Percentiles rank a stretch among this genome's conserved stretches.
Conservation (phyloP, 2,797 vertebrate species). For the Poeciliopsis paucimaculata region DNA sequence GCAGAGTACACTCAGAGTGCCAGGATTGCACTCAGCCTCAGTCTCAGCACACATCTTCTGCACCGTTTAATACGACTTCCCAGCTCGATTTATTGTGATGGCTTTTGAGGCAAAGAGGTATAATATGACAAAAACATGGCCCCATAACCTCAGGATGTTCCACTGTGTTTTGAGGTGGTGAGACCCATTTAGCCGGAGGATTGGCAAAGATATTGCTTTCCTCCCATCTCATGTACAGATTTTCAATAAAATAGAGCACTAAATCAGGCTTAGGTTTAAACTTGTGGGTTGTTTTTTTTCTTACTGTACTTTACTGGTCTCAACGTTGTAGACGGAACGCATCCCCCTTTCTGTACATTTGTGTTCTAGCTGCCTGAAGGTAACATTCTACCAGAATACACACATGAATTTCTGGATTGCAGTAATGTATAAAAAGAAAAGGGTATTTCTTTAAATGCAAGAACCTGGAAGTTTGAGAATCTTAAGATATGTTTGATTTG, state of each 20-base stretch:
- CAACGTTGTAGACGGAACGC: not conserved
- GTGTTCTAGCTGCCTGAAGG: not conserved
- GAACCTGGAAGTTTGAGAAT: too few relatives aligned
- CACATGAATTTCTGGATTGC: too few relatives aligned
- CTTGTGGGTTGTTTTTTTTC: conserved; percentile 31
- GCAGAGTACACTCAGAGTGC: conserved; percentile 82
- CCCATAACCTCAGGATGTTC: conserved; percentile 89
- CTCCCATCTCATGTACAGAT: conserved; percentile 71
- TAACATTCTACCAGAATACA: not conserved
- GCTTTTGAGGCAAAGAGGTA: conserved; percentile 93
- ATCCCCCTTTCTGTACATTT: not conserved
- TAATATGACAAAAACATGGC: conserved; percentile 91
- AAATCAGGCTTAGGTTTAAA: conserved; percentile 71
- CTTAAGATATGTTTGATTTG: not conserved
- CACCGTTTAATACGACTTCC: conserved; percentile 89
- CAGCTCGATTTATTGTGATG: conserved; percentile 89
- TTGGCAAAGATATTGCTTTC: conserved; percentile 74
- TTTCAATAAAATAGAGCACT: conserved; percentile 72
- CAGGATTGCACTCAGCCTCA: conserved; percentile 89
- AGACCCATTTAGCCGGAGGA: conserved; percentile 71
- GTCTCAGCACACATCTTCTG: conserved; percentile 87
- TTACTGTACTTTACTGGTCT: not conserved
- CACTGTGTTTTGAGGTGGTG: conserved; percentile 78
- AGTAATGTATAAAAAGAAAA: too few relatives aligned
- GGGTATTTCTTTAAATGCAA: too few relatives aligned